phyloP scores from a whole-genome alignment of 2,113 vertebrate genomes.

The Plecotus auritus region DNA sequence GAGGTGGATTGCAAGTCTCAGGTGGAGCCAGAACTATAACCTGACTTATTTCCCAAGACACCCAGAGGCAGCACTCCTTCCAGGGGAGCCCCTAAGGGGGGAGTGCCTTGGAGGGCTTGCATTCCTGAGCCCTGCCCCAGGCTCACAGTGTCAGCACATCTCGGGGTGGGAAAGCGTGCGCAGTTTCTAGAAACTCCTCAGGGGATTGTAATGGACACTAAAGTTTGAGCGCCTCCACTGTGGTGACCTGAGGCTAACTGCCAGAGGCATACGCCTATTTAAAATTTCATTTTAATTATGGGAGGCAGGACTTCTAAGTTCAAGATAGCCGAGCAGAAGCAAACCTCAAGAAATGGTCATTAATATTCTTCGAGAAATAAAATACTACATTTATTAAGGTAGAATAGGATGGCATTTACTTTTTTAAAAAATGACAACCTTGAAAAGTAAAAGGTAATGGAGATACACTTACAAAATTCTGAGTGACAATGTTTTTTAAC shows the following conservation, averaged over 20 bases:
- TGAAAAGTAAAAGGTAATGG: not conserved
- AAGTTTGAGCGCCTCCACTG: not conserved
- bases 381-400: not conserved
- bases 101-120: not conserved
- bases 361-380: not conserved
- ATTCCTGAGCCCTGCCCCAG: not conserved
- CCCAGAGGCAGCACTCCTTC: not conserved
- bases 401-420: not conserved
- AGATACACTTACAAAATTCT: not conserved
- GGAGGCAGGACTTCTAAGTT: not conserved
- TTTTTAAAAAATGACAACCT: not conserved
- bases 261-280: not conserved
- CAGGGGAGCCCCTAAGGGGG: not conserved
- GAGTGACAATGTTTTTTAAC: not conserved
- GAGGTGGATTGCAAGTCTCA: not conserved
- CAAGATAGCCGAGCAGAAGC: not conserved
- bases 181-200: not conserved
- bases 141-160: too few relatives aligned
- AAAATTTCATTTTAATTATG: not conserved
- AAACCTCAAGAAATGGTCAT: not conserved
- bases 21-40: not conserved
- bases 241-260: not conserved
- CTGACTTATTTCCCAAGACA: not conserved
- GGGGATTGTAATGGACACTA: not conserved
- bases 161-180: too few relatives aligned